Conservation (phyloP, 2,797 vertebrate genomes). For the Chelonia mydas region DNA sequence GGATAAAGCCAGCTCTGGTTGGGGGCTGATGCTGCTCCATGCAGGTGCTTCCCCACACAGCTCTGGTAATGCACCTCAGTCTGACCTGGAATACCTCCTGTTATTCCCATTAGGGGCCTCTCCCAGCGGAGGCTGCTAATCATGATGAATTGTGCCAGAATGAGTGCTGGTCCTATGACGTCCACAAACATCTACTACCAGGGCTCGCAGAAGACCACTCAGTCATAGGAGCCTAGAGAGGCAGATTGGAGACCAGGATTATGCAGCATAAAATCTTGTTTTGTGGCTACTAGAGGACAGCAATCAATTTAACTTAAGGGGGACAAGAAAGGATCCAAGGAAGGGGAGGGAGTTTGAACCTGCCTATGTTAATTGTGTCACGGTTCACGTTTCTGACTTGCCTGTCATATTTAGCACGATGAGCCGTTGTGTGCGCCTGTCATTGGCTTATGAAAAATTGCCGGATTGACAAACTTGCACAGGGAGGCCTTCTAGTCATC, state of each 20-base stretch:
- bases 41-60: constrained; percentile 24
- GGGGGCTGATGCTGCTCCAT: background rate
- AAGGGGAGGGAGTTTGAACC: fast-evolving
- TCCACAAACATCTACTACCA: background rate
- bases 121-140: background rate
- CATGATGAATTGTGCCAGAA: background rate
- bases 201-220: background rate
- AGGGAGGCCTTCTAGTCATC: background rate
- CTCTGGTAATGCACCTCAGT: background rate
- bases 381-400: background rate
- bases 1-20: background rate
- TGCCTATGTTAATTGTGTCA: background rate
- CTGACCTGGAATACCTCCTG: constrained; percentile 14
- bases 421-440: background rate
- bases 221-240: background rate
- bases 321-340: background rate
- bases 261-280: too few relatives aligned
- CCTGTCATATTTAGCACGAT: background rate
- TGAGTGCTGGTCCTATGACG: background rate
- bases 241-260: background rate
- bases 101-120: background rate
- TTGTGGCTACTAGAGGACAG: background rate
- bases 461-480: background rate
- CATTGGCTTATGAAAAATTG: background rate
- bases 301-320: background rate